A percentile compares a stretch with the other conserved stretches of the same genome.
These are phyloP conservation scores for Helostoma temminkii DNA, from an alignment of 2,797 vertebrate species.

Conservation along the genomic window DNA sequence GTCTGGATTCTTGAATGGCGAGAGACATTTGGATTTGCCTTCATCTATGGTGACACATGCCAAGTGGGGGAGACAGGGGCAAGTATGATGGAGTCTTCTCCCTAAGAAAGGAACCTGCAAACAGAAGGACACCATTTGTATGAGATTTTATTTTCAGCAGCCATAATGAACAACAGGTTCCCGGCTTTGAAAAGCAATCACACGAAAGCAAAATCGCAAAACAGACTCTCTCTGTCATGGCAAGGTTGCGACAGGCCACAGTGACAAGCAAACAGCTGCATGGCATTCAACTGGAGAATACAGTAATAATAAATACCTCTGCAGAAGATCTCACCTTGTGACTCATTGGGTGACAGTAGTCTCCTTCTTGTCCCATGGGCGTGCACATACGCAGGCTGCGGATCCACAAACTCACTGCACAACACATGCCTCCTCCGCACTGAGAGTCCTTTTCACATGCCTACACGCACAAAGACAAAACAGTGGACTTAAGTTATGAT, in stretches of 20 bases:
- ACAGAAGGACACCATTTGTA: constrained; percentile 23
- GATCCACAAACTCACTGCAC: constrained; percentile 95
- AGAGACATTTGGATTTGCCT: constrained; percentile 87
- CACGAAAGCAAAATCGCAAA: neutral
- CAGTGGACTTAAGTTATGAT: neutral
- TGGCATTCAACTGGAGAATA: neutral
- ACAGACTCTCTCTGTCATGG: neutral
- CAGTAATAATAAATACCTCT: neutral
- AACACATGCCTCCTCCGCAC: constrained; percentile 92
- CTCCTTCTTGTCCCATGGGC: constrained; percentile 89
- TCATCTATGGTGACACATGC: constrained; percentile 82
- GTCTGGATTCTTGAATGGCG: constrained; percentile 82
- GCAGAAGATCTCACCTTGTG: constrained; percentile 86
- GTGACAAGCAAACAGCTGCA: too few species aligned
- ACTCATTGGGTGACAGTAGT: constrained; percentile 94
- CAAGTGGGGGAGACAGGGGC: constrained; percentile 91
- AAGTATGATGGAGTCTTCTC: constrained; percentile 90
- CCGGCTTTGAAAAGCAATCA: neutral
- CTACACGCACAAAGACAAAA: constrained; percentile 74
- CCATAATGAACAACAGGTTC: neutral
- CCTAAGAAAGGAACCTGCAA: constrained; percentile 91
- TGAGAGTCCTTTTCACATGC: constrained; percentile 92
- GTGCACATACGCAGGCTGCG: constrained; percentile 92
- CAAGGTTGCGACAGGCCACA: neutral
- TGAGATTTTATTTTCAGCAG: neutral